Base-by-base conservation (phyloP, 1,140 invertebrate genomes). In the Aphaenogaster floridana region DNA sequence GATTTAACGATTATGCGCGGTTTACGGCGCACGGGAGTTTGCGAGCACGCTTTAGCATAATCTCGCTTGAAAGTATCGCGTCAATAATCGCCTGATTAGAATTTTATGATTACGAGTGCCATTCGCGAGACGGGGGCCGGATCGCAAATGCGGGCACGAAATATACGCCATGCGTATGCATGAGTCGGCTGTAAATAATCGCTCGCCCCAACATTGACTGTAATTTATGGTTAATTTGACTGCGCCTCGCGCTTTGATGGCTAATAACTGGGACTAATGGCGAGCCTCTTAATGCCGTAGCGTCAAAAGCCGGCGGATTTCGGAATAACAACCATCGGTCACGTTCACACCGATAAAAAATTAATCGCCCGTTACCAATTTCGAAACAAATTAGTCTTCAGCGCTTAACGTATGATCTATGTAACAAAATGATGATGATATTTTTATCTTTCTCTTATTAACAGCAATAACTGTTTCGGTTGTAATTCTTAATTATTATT, bases 161-260 rank as follows among this genome's bases (percentile, higher is more conserved):
- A 76, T 84, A 28, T 61, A 84, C 54, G 71, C 45, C 28, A 76
- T 76, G 57, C 42, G 69, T 83, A 74, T 83, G 80, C 52, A 83
- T 83, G 68, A 83, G 68, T 61, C 80, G 69, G 80, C 54, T 84
- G 57, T 84, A 84, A 84, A 84, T 84, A 84, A 84, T 84, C 69
- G 50, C 66, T 50, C 21, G n/a, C 42, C 34, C 54, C 80, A 74
- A 74, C 80, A 61, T 83, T 74, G 52, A 74, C 80, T 84, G 54
- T 84, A 76, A 84, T 84, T 84, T 84, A 84, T 61, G 69, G 71
- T 74, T 72, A 83, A 83, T 84, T 84, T 84, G 69, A 84, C 69
- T 84, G 69, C 80, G 45, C 54, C 71, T 84, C 57, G 69, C 42
- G 54, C 80, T 61, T 57, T 39, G 69, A 76, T 76, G 54, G 42